Conservation (phyloP, 2,888 invertebrate genomes). For the Tachina fera region DNA sequence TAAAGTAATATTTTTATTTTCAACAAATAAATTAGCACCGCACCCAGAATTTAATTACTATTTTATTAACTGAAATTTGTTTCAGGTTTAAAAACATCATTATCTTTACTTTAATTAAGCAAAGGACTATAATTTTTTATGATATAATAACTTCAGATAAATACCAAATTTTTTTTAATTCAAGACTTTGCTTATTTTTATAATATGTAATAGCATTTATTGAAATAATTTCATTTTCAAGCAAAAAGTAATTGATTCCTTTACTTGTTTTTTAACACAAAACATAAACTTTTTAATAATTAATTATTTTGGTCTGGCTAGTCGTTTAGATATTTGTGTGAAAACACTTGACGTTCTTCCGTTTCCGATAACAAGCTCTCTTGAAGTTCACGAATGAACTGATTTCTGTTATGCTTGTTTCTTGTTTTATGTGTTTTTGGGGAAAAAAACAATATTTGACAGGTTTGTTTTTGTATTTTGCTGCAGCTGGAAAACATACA, state of each 20-base stretch:
- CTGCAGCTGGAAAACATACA: slow-evolving; percentile 2
- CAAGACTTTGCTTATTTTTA: neutral
- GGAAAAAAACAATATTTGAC: slow-evolving; percentile 6
- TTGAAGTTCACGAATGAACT: slow-evolving; percentile 72
- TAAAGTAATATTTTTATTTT: neutral
- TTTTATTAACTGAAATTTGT: neutral
- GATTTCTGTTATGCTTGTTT: slow-evolving; percentile 45
- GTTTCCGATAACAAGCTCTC: slow-evolving; percentile 70
- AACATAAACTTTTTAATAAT: slow-evolving; percentile 27
- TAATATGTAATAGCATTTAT: neutral
- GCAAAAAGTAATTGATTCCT: neutral
- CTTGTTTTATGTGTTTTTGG: slow-evolving; percentile 50
- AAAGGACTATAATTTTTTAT: neutral
- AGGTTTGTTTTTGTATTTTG: slow-evolving; percentile 29
- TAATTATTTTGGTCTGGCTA: slow-evolving; percentile 6
- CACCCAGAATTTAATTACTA: slow-evolving; percentile 42
- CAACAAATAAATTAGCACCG: slow-evolving; percentile 38
- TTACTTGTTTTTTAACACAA: slow-evolving; percentile 21
- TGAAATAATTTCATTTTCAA: neutral
- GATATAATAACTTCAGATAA: slow-evolving; percentile 36
- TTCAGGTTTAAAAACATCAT: slow-evolving; percentile 41
- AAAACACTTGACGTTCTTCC: slow-evolving; percentile 52
- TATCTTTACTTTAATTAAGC: slow-evolving; percentile 17
- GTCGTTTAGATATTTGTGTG: slow-evolving; percentile 14
- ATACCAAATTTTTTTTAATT: neutral